phyloP scores from a whole-genome alignment of 2,888 invertebrate genomes.

The Phanerotoma sp. region DNA sequence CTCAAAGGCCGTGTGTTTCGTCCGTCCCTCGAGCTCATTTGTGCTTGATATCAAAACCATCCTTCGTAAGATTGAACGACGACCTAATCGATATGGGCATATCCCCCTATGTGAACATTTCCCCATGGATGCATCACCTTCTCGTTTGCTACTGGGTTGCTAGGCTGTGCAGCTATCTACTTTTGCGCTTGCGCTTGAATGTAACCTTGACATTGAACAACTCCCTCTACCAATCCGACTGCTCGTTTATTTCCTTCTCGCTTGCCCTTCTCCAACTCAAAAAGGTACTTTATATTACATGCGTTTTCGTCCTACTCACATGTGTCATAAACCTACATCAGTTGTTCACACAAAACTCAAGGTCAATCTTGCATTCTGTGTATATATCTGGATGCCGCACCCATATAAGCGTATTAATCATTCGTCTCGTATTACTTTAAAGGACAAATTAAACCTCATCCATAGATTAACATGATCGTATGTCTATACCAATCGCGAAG shows the following conservation, averaged over 20 bases:
- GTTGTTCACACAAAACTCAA: slow-evolving; percentile 6
- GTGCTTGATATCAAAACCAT: slow-evolving; percentile 5
- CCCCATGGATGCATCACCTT: slow-evolving; percentile 19
- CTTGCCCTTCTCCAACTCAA: slow-evolving; percentile 7
- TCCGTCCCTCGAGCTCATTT: slow-evolving; percentile 4
- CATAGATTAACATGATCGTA: slow-evolving; percentile 7
- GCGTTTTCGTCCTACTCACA: slow-evolving; percentile 1
- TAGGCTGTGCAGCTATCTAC: not conserved
- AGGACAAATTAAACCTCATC: slow-evolving; percentile 13
- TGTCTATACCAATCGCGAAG: slow-evolving; percentile 1
- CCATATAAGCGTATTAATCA: slow-evolving; percentile 19
- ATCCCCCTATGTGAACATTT: slow-evolving; percentile 14
- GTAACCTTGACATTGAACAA: slow-evolving; percentile 51
- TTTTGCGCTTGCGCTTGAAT: slow-evolving; percentile 43
- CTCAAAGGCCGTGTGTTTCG: slow-evolving; percentile 4
- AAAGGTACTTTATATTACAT: slow-evolving; percentile 16
- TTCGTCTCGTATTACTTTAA: slow-evolving; percentile 17
- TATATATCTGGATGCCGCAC: not conserved
- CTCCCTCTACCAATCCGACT: slow-evolving; percentile 24
- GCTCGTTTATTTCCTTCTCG: slow-evolving; percentile 15
- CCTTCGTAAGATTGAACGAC: slow-evolving; percentile 13
- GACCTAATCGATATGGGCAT: slow-evolving; percentile 20
- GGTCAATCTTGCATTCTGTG: slow-evolving; percentile 2
- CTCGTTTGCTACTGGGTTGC: slow-evolving; percentile 1
- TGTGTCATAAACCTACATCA: not conserved